Evolutionary conservation across 2,888 invertebrate genomes (phyloP).

Genomic region (Ephialtes manifestator): DNA sequence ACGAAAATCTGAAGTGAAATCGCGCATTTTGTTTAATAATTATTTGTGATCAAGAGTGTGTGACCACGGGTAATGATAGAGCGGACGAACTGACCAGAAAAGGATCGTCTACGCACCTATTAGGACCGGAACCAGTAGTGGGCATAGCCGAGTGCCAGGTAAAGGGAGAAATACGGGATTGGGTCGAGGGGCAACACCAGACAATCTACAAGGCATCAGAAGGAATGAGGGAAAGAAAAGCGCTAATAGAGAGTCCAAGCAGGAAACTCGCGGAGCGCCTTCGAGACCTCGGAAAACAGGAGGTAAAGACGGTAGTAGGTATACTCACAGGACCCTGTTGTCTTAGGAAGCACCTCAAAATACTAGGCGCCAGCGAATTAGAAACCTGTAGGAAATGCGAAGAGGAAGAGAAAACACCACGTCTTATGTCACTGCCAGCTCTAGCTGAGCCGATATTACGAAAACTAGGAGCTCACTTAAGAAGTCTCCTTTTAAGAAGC

Average conservation of each 20-base stretch:
- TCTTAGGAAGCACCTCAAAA: slow-evolving; percentile 23
- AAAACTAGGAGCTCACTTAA: slow-evolving; percentile 6
- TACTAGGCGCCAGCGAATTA: background rate
- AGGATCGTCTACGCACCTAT: too few relatives aligned
- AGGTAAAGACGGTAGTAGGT: background rate
- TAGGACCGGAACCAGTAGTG: too few relatives aligned
- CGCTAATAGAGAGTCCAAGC: background rate
- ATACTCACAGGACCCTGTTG: background rate
- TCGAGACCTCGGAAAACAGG: background rate
- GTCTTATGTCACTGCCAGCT: background rate
- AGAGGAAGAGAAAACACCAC: slow-evolving; percentile 1
- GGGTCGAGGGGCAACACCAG: too few relatives aligned
- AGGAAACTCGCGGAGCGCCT: background rate
- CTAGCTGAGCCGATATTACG: background rate
- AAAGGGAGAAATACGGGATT: too few relatives aligned
- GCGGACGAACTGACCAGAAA: too few relatives aligned
- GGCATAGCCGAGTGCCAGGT: too few relatives aligned
- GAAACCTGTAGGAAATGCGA: background rate
- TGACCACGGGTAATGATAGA: too few relatives aligned
- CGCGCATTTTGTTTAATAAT: too few relatives aligned
- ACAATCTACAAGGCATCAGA: background rate
- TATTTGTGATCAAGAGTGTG: too few relatives aligned
- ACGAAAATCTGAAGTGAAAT: too few relatives aligned
- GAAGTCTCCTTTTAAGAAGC: background rate
- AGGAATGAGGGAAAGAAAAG: background rate